Percentiles rank a stretch among this genome's conserved stretches.
Evolutionary conservation across 2,797 vertebrate genomes (phyloP).

Genomic region (Clarias platycephalus): DNA sequence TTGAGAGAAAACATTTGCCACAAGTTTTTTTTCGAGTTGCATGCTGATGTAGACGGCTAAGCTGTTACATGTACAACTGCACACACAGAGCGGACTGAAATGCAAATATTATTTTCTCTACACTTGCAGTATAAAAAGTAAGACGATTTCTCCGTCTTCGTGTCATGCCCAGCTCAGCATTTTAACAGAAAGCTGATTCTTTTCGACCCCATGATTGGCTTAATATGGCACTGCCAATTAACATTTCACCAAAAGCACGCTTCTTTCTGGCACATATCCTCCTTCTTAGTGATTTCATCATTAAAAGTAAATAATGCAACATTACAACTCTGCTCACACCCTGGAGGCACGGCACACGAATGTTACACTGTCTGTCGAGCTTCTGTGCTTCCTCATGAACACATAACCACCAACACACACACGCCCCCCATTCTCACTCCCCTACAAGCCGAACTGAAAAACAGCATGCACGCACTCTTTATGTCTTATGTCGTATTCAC

Average conservation of each 20-base stretch:
- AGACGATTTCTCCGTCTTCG: neutral
- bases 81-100: neutral
- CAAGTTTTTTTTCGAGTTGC: neutral
- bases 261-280: slow-evolving; percentile 49
- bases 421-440: neutral
- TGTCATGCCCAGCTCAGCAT: neutral
- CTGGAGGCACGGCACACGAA: slow-evolving; percentile 47
- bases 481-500: slow-evolving; percentile 36
- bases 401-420: neutral
- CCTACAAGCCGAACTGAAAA: slow-evolving; percentile 30
- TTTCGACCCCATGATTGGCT: slow-evolving; percentile 46
- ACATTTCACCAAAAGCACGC: slow-evolving; percentile 51
- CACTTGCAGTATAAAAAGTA: neutral
- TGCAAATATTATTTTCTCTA: neutral
- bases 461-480: neutral
- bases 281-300: slow-evolving; percentile 45
- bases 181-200: slow-evolving; percentile 14
- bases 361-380: slow-evolving; percentile 49
- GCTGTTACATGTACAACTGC: neutral
- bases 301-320: slow-evolving; percentile 59
- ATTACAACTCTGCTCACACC: slow-evolving; percentile 48
- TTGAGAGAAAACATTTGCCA: slow-evolving; percentile 27
- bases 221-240: slow-evolving; percentile 56
- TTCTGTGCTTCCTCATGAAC: slow-evolving; percentile 20
- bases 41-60: neutral